Base-by-base conservation (phyloP, 1,140 invertebrate species). In the Macrotrachela quadricornifera region DNA sequence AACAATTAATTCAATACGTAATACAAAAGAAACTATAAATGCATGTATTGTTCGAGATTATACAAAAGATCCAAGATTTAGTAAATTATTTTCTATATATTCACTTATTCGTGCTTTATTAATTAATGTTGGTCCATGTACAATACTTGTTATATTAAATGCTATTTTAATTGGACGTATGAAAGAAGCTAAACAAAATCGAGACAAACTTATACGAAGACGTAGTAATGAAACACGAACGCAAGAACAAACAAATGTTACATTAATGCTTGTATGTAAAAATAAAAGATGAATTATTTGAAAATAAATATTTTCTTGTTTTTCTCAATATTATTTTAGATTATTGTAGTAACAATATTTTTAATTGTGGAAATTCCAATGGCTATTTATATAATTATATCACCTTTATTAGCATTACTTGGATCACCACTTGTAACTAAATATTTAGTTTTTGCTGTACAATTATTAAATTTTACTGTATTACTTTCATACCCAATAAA, bases 401-500 rank as follows among this genome's bases (percentile, higher is more conserved):
- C 21, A 30, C 3, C 21, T 30, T 4, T 30, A 4, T 30, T 30
- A 30, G 8, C 3, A 30, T 30, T 30, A 30, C 8, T 30, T 30
- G 21, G 8, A 30, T 4, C 21, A 8, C 3, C 21, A 30, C 2
- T 30, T 30, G 3, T 4, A 30, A 30, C 3, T 30, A 8, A 30
- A 4, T 30, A 4, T 30, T 8, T 30, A 4, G 3, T 4, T 30
- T 4, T 30, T 30, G 21, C 21, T 30, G 21, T 30, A 30, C 21
- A 30, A 30, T 30, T 30, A 30, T 30, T 30, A 8, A 49, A 56
- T 45, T 30, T 56, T 13, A n/a, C 43, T 16, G 54, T 52, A 17
- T 18, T 56, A 13, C 16, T 56, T 6, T 54, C 40, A n/a, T 49
- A 49, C 15, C 46, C 54, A 11, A 38, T 45, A 15, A 55, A 55